Evolutionary conservation across 2,888 invertebrate genomes (phyloP), one percentile per base, ranked within the genome.

Genomic region (Philereme vetulata): DNA sequence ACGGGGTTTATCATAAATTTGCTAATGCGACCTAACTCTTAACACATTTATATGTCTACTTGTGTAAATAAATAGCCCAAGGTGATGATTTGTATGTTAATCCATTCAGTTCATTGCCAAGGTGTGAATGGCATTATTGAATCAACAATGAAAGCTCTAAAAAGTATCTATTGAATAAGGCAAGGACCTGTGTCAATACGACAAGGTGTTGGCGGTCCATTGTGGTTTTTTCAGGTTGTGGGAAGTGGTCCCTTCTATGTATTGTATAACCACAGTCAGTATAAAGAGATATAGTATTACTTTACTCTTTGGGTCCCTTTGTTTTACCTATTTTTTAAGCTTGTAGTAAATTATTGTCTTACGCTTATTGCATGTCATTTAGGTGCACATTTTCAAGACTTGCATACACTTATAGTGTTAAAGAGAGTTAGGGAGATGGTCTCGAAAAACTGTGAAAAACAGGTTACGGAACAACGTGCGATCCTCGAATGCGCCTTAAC

Each of bases 81-180:
- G 50, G 50, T 42, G 8, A 44, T 56, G 42, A 51, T 45, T 50
- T 45, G 42, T 53, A 54, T 51, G 54, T 54, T 35, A 60, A 60
- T 51, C 42, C 52, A 53, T 56, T 53, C 52, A 62, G 54, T 54
- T 62, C 57, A 62, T 40, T 58, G 55, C 48, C 62, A 55, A 55
- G 57, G 50, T 36, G 42, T 35, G 33, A 47, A 47, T 57, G 44
- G 52, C 11, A 44, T 40, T 42, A 49, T 52, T 55, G 45, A 55
- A 50, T 52, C 6, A 51, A 62, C 62, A 62, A 62, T 62, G 44
- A 55, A 58, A 62, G 55, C 51, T 58, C 48, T 58, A 61, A 61
- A 57, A 61, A 57, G 56, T 51, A 60, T 57, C 33, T 50, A 59
- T 59, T 54, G 58, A 50, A 46, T 36, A 53, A 57, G 11, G 21